A percentile compares a stretch with the other conserved stretches of the same genome.
These are phyloP conservation scores for Prosapia bicincta DNA, from an alignment of 2,888 invertebrate genomes.

Conservation along the genomic window DNA sequence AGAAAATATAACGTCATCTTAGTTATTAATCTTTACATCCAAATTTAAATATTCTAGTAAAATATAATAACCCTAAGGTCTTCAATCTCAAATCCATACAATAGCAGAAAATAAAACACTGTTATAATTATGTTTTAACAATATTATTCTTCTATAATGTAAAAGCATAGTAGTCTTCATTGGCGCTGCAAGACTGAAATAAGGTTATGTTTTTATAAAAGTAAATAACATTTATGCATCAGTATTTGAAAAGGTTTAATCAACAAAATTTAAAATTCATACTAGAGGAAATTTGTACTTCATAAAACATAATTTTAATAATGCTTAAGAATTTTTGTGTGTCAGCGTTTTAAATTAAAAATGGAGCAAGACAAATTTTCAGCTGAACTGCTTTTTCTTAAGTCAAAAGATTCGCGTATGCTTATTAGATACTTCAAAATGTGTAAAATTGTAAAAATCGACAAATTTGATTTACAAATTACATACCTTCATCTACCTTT, in stretches of 20 bases:
- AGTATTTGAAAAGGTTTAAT: background rate
- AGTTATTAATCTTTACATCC: too few species aligned
- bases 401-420: background rate
- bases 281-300: too few species aligned
- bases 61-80: too few species aligned
- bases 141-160: too few species aligned
- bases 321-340: background rate
- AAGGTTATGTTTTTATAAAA: background rate
- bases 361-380: conserved; percentile 19
- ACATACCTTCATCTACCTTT: conserved; percentile 67
- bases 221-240: background rate
- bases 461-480: conserved; percentile 22
- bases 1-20: too few species aligned
- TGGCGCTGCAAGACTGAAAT: background rate
- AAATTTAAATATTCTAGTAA: too few species aligned
- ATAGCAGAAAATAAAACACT: too few species aligned
- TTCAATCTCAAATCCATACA: too few species aligned
- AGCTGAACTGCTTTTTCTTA: conserved; percentile 13
- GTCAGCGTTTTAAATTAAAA: background rate
- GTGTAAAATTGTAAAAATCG: background rate
- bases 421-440: background rate
- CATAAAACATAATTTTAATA: too few species aligned
- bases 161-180: too few species aligned
- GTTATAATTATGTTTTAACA: too few species aligned
- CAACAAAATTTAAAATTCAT: too few species aligned